Percentiles rank a stretch among this genome's conserved stretches.
Conservation (phyloP, 1,140 invertebrate species). For the Drosophila leontia region DNA sequence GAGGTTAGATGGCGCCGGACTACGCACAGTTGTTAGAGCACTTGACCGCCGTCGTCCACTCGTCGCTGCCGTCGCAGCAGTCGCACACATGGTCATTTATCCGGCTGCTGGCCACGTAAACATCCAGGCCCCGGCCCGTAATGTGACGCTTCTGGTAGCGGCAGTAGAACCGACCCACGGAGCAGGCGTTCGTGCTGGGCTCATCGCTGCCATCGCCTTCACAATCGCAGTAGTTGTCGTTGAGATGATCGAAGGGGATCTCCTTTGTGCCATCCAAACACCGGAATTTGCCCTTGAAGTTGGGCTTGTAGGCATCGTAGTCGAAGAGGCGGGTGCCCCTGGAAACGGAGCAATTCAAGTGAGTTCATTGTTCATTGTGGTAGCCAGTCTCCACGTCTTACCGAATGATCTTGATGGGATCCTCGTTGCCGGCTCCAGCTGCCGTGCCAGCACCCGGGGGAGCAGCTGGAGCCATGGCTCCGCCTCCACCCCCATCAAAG, state of each 20-base stretch:
- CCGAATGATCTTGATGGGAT: constrained; percentile 78
- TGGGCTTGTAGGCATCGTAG: constrained; percentile 81
- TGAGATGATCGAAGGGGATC: constrained; percentile 88
- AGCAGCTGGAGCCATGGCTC: background rate
- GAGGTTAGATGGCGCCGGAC: constrained; percentile 14
- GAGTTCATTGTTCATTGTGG: no score
- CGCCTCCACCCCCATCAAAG: constrained; percentile 47
- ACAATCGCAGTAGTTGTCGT: constrained; percentile 98
- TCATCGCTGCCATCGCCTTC: constrained; percentile 93
- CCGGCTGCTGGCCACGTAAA: constrained; percentile 87
- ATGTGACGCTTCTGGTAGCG: constrained; percentile 85
- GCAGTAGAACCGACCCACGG: constrained; percentile 91
- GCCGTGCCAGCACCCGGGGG: background rate
- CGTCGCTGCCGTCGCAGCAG: constrained; percentile 94
- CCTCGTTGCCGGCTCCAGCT: constrained; percentile 31
- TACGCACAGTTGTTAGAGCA: constrained; percentile 77
- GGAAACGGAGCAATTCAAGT: background rate
- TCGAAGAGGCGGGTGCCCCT: constrained; percentile 83
- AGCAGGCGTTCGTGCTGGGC: constrained; percentile 95
- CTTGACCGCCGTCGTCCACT: constrained; percentile 83
- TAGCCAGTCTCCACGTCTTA: constrained; percentile 5
- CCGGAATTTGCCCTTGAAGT: constrained; percentile 74
- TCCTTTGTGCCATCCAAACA: constrained; percentile 77
- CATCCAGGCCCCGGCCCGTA: constrained; percentile 76
- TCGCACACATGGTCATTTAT: constrained; percentile 98